Evolutionary conservation across 53 echinoderm and acorn worm genomes (phyloP).

Genomic region (Paracentrotus lividus): DNA sequence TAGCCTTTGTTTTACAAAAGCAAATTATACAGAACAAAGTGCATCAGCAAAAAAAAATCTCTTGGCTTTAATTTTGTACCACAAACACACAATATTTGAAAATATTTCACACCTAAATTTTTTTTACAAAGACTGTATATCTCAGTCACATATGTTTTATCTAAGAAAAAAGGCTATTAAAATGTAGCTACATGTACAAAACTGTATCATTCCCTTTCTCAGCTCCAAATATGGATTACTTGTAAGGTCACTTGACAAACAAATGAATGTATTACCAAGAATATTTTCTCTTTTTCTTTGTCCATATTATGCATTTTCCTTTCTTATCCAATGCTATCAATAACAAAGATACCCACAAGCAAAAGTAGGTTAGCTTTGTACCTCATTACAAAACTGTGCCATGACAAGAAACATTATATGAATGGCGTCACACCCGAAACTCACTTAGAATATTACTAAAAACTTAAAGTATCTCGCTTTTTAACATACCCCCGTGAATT

Average conservation of each 20-base stretch:
- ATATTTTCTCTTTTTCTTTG: background rate
- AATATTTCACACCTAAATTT: too few species aligned
- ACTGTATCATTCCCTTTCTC: background rate
- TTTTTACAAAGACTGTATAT: too few species aligned
- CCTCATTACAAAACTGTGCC: slow-evolving; percentile 13
- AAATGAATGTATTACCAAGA: background rate
- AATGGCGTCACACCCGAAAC: slow-evolving; percentile 28
- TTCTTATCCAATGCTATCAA: background rate
- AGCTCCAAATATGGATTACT: background rate
- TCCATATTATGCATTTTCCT: background rate
- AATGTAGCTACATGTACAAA: too few species aligned
- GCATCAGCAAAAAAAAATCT: too few species aligned
- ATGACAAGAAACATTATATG: background rate
- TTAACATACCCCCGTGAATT: slow-evolving; percentile 31
- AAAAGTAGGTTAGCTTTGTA: background rate
- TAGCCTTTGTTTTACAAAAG: too few species aligned
- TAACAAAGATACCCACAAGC: background rate
- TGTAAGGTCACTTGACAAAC: background rate
- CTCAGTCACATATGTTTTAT: too few species aligned
- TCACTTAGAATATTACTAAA: background rate
- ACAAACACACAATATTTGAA: too few species aligned
- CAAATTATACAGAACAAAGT: too few species aligned
- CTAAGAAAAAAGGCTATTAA: too few species aligned
- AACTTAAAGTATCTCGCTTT: background rate
- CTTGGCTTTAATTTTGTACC: too few species aligned